Conservation (phyloP, 2,888 invertebrate species). For the Dioctria linearis region DNA sequence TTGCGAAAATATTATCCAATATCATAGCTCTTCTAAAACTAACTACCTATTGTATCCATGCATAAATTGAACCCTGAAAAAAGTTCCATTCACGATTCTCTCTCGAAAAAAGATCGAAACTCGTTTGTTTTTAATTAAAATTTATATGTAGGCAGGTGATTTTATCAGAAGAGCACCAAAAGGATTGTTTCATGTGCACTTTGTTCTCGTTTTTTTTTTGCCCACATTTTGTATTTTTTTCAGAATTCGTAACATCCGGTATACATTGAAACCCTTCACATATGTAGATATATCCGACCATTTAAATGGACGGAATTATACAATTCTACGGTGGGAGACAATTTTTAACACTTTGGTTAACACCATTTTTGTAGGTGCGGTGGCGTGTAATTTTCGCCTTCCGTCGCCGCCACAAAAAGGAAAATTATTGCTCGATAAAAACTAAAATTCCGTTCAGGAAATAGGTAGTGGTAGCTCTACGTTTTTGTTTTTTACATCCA, state of each 20-base stretch:
- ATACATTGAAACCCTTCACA: neutral
- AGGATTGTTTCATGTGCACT: neutral
- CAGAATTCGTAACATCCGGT: neutral
- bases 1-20: too few species aligned
- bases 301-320: conserved; percentile 22
- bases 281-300: neutral
- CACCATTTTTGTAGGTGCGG: neutral
- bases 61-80: too few species aligned
- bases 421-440: conserved; percentile 28
- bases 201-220: conserved; percentile 9
- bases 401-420: neutral
- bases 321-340: conserved; percentile 16
- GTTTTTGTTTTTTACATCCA: neutral
- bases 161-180: conserved; percentile 6
- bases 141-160: conserved; percentile 20
- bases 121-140: conserved; percentile 26
- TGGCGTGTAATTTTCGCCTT: neutral
- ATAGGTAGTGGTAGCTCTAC: neutral
- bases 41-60: too few species aligned
- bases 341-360: conserved; percentile 39
- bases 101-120: neutral
- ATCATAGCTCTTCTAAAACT: too few species aligned
- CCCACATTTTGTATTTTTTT: neutral
- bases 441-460: conserved; percentile 33
- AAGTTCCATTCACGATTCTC: too few species aligned